Base-by-base conservation (phyloP, 1,140 invertebrate species). In the Agraylea sexmaculata region DNA sequence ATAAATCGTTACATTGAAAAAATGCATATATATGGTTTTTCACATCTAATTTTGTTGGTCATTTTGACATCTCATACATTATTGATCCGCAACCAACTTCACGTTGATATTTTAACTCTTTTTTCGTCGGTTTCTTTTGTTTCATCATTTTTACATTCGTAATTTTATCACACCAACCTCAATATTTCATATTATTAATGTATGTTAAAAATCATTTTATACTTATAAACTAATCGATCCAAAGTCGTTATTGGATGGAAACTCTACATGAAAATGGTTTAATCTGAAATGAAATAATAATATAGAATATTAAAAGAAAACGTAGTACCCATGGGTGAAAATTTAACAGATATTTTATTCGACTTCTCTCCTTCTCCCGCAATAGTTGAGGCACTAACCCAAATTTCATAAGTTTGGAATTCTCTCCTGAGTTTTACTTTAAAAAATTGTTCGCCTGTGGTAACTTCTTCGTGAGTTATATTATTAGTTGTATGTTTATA, bases 381-480 rank as follows among this genome's bases (percentile, higher is more conserved):
- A 1, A 70, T 71, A 1, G 85, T 89, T n/a, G 81, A 81, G 2
- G 85, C 85, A 1, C 82, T 80, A 7, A 89, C 79, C 84, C 85
- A 89, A 52, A 87, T 84, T 54, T 88, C 83, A 56, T 88, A 88
- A 10, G 74, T 69, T 52, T 80, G 73, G 39, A 58, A 57, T 45
- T 65, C 63, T 8, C 58, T 56, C 18, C 65, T 47, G 0, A 61
- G 58, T 5, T 58, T 47, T 16, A 67, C 43, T 38, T 58, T 57
- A 32, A 62, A 59, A 5, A 56, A 56, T 3, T 54, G 57, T n/a
- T 62, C 64, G 2, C 60, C 60, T 3, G 60, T 42, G 22, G 57
- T 58, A 1, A 64, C 57, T 11, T 53, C 50, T 12, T 60, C 57
- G 3, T 41, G 38, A 10, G 21, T 31, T 12, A 32, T 34, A 5